Conservation (phyloP, 2,797 vertebrate species). For the Chiroxiphia lanceolata region DNA sequence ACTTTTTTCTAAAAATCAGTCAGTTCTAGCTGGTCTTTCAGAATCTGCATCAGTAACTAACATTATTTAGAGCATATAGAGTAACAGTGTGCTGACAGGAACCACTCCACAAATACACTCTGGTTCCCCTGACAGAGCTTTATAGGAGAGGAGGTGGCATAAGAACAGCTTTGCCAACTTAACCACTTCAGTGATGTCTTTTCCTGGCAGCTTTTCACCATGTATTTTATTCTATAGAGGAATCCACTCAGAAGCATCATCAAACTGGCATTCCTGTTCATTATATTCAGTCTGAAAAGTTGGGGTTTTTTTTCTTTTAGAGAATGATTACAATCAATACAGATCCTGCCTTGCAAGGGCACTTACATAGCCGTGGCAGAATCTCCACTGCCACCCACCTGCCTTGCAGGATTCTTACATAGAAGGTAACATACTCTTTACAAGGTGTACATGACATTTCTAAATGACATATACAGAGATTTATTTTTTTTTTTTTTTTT, state of each 20-base stretch:
- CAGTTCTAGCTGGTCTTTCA: not conserved
- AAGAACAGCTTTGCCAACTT: not conserved
- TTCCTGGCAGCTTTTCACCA: not conserved
- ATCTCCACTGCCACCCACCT: not conserved
- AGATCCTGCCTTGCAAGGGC: slow-evolving; percentile 16
- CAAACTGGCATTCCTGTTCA: not conserved
- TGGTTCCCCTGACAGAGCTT: not conserved
- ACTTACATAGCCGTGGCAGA: not conserved
- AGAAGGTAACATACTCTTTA: not conserved
- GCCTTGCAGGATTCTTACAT: not conserved
- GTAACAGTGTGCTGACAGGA: not conserved
- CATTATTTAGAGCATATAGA: not conserved
- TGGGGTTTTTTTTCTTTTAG: not conserved
- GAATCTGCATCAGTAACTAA: not conserved
- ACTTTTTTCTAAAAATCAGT: not conserved
- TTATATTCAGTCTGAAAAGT: not conserved
- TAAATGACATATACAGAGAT: not conserved
- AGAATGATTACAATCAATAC: not conserved
- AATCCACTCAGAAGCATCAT: not conserved
- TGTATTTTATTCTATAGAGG: not conserved
- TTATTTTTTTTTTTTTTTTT: too few relatives aligned
- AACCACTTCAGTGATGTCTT: not conserved
- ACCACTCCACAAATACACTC: not conserved
- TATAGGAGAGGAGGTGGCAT: not conserved
- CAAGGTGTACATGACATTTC: not conserved